These are phyloP conservation scores for Myrmecobius fasciatus DNA, from an alignment of 2,113 vertebrate species.

Conservation along the genomic window DNA sequence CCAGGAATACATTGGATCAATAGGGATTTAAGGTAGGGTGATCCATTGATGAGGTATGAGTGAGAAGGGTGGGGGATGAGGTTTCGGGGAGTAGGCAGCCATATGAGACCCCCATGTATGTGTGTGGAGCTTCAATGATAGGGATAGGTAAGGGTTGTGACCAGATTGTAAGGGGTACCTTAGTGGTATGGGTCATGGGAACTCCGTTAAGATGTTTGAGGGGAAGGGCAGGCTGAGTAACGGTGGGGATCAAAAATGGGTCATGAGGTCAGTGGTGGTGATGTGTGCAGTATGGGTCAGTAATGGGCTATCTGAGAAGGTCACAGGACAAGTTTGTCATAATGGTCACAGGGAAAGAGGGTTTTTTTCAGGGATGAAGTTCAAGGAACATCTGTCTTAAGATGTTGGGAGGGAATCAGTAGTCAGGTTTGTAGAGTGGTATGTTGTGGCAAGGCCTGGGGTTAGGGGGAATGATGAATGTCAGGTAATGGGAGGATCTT, in stretches of 20 bases:
- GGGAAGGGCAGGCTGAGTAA: neutral
- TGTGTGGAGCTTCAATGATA: no score
- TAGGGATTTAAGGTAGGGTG: neutral
- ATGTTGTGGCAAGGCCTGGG: neutral
- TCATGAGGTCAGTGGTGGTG: neutral
- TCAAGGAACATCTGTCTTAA: neutral
- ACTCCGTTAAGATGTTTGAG: neutral
- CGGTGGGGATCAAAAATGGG: neutral
- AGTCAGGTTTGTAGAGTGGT: neutral
- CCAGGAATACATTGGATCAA: neutral
- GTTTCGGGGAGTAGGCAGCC: neutral
- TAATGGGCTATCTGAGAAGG: neutral
- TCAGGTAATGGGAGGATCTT: neutral
- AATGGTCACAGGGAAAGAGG: neutral
- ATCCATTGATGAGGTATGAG: neutral
- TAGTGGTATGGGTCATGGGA: neutral
- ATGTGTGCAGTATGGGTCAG: neutral
- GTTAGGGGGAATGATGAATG: neutral
- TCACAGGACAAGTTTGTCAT: neutral
- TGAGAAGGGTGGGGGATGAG: neutral
- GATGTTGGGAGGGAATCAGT: neutral
- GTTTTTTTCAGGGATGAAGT: neutral
- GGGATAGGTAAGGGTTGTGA: no score
- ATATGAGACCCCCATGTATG: neutral
- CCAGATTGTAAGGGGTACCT: neutral